These are phyloP conservation scores for Naso thynnoides DNA, from an alignment of 2,797 vertebrate species.

Conservation along the genomic window DNA sequence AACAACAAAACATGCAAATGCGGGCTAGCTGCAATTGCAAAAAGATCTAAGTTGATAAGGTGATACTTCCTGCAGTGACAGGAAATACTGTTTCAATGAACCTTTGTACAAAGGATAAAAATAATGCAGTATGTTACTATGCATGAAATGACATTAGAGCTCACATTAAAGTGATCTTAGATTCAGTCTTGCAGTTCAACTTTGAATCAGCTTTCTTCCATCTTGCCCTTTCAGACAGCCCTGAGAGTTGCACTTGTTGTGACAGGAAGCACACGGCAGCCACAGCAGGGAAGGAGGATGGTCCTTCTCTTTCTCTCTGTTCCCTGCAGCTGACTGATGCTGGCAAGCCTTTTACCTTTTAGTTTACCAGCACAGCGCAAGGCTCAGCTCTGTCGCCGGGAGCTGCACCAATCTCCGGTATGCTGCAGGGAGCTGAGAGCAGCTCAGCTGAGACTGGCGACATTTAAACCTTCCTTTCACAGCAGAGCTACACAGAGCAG, in stretches of 20 bases:
- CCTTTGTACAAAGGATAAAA: background rate
- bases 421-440: conserved; percentile 68
- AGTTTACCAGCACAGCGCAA: conserved; percentile 64
- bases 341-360: conserved; percentile 76
- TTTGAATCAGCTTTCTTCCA: conserved; percentile 51
- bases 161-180: conserved; percentile 29
- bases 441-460: conserved; percentile 67
- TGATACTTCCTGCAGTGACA: background rate
- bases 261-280: conserved; percentile 68
- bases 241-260: conserved; percentile 58
- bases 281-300: conserved; percentile 73
- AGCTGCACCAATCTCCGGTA: conserved; percentile 70
- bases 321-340: conserved; percentile 74
- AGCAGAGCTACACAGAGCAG: conserved; percentile 29
- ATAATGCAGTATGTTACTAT: background rate
- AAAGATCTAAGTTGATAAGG: background rate
- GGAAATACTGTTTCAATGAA: background rate
- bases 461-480: conserved; percentile 63
- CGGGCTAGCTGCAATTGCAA: background rate
- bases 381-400: conserved; percentile 65
- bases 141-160: background rate
- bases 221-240: conserved; percentile 75
- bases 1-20: background rate
- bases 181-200: conserved; percentile 18
- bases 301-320: conserved; percentile 66